Conservation (phyloP, 2,888 invertebrate genomes). For the Cheilosia pagana region DNA sequence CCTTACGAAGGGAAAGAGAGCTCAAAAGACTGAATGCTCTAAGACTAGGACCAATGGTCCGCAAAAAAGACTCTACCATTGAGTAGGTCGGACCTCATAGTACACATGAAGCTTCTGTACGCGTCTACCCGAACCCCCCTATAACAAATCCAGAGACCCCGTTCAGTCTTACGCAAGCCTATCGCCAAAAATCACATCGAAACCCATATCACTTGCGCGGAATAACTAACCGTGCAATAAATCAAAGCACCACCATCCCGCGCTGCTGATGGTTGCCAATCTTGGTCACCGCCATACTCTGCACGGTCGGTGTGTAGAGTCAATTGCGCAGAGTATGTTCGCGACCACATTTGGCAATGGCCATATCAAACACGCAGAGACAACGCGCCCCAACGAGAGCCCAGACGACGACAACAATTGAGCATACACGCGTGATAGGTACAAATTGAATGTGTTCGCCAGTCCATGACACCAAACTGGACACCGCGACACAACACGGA, state of each 20-base stretch:
- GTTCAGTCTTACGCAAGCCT: slow-evolving; percentile 9
- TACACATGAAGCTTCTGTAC: too few relatives aligned
- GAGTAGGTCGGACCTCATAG: too few relatives aligned
- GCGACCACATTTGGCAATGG: slow-evolving; percentile 24
- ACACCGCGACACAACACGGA: slow-evolving; percentile 58
- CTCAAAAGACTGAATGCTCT: too few relatives aligned
- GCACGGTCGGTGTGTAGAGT: slow-evolving; percentile 2
- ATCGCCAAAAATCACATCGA: slow-evolving; percentile 59
- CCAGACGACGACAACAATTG: slow-evolving; percentile 55
- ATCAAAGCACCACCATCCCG: slow-evolving; percentile 69
- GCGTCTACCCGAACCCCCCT: neutral
- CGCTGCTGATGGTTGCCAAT: slow-evolving; percentile 43
- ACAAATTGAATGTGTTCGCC: slow-evolving; percentile 73
- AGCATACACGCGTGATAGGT: slow-evolving; percentile 71
- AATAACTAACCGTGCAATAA: slow-evolving; percentile 71
- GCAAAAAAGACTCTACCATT: too few relatives aligned
- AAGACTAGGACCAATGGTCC: too few relatives aligned
- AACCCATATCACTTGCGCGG: slow-evolving; percentile 55
- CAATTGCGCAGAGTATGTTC: neutral
- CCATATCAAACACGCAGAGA: slow-evolving; percentile 19
- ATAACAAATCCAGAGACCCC: too few relatives aligned
- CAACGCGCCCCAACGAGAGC: neutral
- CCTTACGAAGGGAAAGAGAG: too few relatives aligned
- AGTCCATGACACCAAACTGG: slow-evolving; percentile 65
- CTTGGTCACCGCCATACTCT: slow-evolving; percentile 35